Percentiles rank a stretch among this genome's conserved stretches.
Conservation (phyloP, 2,888 invertebrate species). For the Beris morrisii region DNA sequence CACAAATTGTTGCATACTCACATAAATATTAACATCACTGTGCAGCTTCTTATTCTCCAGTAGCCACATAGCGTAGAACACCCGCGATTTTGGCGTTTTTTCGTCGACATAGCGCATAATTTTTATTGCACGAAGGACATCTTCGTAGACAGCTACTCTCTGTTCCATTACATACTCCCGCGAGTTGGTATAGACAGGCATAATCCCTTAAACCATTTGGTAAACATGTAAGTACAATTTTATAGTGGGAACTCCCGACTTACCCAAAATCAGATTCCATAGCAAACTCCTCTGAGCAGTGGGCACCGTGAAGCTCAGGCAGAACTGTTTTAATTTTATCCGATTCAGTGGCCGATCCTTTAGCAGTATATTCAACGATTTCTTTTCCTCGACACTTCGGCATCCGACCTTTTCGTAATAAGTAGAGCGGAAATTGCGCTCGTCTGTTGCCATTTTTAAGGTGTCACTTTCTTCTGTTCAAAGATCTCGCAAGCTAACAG, state of each 20-base stretch:
- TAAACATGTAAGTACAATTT: neutral
- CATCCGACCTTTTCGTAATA: constrained; percentile 89
- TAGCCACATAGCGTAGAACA: constrained; percentile 80
- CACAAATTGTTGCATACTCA: constrained; percentile 42
- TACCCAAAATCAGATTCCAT: constrained; percentile 85
- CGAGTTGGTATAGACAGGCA: constrained; percentile 75
- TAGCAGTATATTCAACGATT: constrained; percentile 83
- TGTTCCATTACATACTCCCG: constrained; percentile 76
- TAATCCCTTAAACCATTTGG: constrained; percentile 61
- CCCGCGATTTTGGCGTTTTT: constrained; percentile 65
- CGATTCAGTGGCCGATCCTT: constrained; percentile 82
- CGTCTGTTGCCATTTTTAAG: constrained; percentile 63
- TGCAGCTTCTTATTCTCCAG: constrained; percentile 71
- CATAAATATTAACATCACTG: constrained; percentile 58
- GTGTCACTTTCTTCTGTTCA: neutral
- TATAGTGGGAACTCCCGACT: constrained; percentile 36
- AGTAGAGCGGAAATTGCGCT: constrained; percentile 78
- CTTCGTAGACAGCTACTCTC: constrained; percentile 73
- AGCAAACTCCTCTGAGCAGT: constrained; percentile 72
- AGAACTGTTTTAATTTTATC: constrained; percentile 80
- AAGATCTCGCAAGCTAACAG: too few species aligned
- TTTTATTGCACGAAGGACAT: constrained; percentile 70
- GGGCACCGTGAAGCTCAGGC: constrained; percentile 81
- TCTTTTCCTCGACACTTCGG: constrained; percentile 86
- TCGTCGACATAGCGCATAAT: constrained; percentile 68